Base-by-base conservation (phyloP, 2,797 vertebrate species). In the Telmatherina bonti region DNA sequence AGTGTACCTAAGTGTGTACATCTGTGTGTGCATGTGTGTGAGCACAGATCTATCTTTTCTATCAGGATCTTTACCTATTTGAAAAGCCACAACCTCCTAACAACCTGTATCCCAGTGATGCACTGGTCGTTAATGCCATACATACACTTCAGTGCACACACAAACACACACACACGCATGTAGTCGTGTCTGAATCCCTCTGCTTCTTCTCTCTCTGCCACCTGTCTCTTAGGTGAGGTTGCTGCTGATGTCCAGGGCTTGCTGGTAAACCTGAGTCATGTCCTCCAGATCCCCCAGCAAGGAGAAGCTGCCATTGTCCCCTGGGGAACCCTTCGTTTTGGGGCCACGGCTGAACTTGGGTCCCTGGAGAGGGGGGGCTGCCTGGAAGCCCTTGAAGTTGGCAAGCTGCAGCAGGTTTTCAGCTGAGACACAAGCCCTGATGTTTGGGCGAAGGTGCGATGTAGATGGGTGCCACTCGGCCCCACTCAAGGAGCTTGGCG, bases 261-360 rank as follows among this genome's bases (percentile, higher is more conserved):
- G 97, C 94, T 99, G 98, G 91, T 99, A 99, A 92, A 99, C 97
- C 97, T 99, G 97, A 96, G 98, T 99, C 95, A 99, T 97, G 64
- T 99, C 97, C 84, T 99, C 97, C 96, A 99, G 96, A 91, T 99
- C 97, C 73, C 96, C 93, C 82, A 99, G 95, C 92, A 98, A 92
- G 84, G 97, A 98, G 95, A 99, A 99, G 93, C 97, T 99, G 93
- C 97, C 97, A 88, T 97, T 99, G 93, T 99, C 97, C 67, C 94
- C 95, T 22, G 97, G 95, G 60, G 96, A 97, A 85, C 95, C 95
- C 81, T 90, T 93, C 1, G 88, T 93, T 82, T 91, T 93, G 54
- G 94, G 89, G 71, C 90, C 86, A 36, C 96, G 94, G 81, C 94
- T 96, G 82, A 97, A 95, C 86, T 97, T 97, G 84, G 95, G 92